These are phyloP conservation scores for Astreopora myriophthalma DNA, from an alignment of 64 coral and sea anemone genomes.

Conservation along the genomic window DNA sequence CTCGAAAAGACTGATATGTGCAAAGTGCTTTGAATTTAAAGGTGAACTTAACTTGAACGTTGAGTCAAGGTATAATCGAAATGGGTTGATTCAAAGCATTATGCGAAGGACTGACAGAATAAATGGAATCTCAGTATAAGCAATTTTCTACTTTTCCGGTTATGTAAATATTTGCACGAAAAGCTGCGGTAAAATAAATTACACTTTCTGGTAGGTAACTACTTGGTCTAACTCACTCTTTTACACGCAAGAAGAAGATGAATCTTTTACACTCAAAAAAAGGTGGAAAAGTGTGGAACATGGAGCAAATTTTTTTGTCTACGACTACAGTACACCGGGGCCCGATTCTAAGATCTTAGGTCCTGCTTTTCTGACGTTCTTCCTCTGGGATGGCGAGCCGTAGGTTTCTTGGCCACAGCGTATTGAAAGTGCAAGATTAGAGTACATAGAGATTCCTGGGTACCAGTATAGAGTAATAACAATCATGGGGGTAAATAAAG, in stretches of 20 bases:
- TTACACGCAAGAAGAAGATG: background rate
- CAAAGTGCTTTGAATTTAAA: background rate
- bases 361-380: no score
- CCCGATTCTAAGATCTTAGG: no score
- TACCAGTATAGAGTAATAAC: background rate
- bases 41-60: background rate
- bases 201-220: background rate
- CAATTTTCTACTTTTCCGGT: background rate
- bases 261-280: background rate
- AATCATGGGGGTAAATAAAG: background rate
- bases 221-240: background rate
- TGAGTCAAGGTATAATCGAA: background rate
- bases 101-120: background rate
- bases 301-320: no score
- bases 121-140: background rate
- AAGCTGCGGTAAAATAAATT: constrained; percentile 24
- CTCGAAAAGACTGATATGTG: background rate
- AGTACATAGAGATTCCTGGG: background rate
- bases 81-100: background rate
- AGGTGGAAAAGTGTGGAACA: no score
- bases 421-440: no score
- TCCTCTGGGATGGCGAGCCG: no score
- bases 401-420: no score
- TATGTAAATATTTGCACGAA: constrained; percentile 1
- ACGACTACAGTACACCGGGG: no score